Evolutionary conservation across 1,140 invertebrate genomes (phyloP).

Genomic region (Magallana gigas): DNA sequence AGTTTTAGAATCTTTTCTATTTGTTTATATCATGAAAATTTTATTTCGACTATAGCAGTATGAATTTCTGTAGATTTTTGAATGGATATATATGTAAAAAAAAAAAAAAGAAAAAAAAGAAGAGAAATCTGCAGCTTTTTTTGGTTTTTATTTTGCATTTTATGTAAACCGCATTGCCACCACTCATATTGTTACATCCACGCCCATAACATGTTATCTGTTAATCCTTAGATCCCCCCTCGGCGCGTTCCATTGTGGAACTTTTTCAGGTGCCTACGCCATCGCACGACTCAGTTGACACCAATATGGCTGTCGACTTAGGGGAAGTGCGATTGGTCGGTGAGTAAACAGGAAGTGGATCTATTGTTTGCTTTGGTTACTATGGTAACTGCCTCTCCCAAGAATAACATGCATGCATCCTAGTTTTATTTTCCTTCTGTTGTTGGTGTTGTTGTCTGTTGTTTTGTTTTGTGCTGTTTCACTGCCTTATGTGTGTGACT

Average conservation of each 20-base stretch:
- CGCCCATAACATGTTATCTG: neutral
- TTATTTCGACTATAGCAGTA: too few species aligned
- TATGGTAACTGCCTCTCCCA: conserved; percentile 1
- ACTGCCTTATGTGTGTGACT: neutral
- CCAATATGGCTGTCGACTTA: conserved; percentile 26
- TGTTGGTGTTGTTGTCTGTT: neutral
- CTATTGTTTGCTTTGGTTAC: conserved; percentile 28
- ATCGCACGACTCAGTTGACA: conserved; percentile 17
- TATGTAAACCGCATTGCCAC: too few species aligned
- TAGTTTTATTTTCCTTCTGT: neutral
- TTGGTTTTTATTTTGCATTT: too few species aligned
- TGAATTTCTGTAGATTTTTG: too few species aligned
- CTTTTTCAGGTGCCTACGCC: conserved; percentile 44
- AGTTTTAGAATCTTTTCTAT: too few species aligned
- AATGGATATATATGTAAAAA: too few species aligned
- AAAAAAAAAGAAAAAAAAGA: too few species aligned
- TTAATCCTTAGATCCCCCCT: conserved; percentile 35
- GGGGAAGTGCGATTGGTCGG: conserved; percentile 38
- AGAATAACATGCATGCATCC: conserved; percentile 6
- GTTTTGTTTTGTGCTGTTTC: conserved; percentile 14
- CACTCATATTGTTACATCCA: neutral
- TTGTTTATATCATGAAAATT: too few species aligned
- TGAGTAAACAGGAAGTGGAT: conserved; percentile 34
- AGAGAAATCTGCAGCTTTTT: too few species aligned
- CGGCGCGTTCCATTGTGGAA: conserved; percentile 41